Base-by-base conservation (phyloP, 2,797 vertebrate species). In the Anabacerthia variegaticeps region DNA sequence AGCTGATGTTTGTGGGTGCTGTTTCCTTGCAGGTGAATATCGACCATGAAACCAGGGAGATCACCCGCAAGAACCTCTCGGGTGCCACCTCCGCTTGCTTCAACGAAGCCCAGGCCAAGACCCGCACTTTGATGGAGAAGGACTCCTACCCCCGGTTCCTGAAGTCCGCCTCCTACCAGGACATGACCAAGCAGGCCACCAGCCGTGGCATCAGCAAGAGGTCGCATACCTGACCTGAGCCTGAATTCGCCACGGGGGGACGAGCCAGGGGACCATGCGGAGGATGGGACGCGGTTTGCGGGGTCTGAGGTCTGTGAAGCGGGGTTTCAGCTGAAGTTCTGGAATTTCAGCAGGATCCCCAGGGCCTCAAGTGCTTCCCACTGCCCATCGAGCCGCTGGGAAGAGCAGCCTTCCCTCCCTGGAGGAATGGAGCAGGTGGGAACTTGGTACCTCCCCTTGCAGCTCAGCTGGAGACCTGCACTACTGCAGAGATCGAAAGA, bases 121-220 rank as follows among this genome's bases (percentile, higher is more conserved):
- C 97, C 0, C 97, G 97, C 58, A 97, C 95, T 7, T 90, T 98
- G 91, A 98, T 98, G 98, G 98, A 98, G 88, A 98, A 98, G 91
- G 98, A 98, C 96, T 98, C 98, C 26, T 98, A 98, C 4, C 98
- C 98, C 0, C 95, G 98, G 14, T 98, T 98, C 94, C 97, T 98
- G 66, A 98, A 98, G 85, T 98, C 98, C 0, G 87, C 98, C 4
- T 95, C 97, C n/a, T 98, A 98, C 97, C 97, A 76, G 82, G 98
- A 98, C 85, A 96, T 98, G 94, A 96, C 46, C 34, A 89, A 86
- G 58, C 97, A 97, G 76, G 97, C 97, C 34, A 17, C 91, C 58
- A 69, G 82, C 93, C 58, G 85, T 1, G 81, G 94, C 84, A n/a
- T n/a, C 41, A 94, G 95, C 41, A 97, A 97, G 83, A 76, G 94